phyloP scores from a whole-genome alignment of 2,888 invertebrate species.

The Uloborus plumipes region DNA sequence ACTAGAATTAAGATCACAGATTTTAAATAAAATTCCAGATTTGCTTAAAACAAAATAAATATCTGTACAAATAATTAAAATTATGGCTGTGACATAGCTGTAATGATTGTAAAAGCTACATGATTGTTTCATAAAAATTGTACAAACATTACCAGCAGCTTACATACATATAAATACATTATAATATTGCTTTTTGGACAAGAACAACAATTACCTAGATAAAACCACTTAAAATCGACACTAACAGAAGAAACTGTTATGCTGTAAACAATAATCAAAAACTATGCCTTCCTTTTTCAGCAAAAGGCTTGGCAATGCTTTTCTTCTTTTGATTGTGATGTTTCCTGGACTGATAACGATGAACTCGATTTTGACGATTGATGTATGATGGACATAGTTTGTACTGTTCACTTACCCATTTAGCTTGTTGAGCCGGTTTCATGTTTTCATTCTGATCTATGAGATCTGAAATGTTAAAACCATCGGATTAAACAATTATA shows the following conservation, averaged over 20 bases:
- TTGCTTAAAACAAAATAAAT: constrained; percentile 12
- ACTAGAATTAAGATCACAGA: constrained; percentile 34
- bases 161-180: no score
- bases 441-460: constrained; percentile 52
- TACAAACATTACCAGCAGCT: no score
- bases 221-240: no score
- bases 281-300: constrained; percentile 48
- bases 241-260: no score
- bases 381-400: constrained; percentile 61
- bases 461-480: constrained; percentile 22
- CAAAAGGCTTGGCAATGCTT: constrained; percentile 49
- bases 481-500: neutral
- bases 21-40: constrained; percentile 4
- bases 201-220: no score
- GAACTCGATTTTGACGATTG: constrained; percentile 64
- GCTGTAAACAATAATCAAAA: constrained; percentile 29
- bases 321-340: constrained; percentile 53
- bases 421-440: constrained; percentile 51
- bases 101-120: neutral
- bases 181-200: no score
- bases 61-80: constrained; percentile 24
- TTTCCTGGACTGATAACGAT: constrained; percentile 59
- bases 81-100: neutral
- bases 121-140: no score
- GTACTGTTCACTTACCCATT: constrained; percentile 52